Evolutionary conservation across 2,888 invertebrate genomes (phyloP), one percentile per base, ranked within the genome.

Genomic region (Tetragnatha montana): DNA sequence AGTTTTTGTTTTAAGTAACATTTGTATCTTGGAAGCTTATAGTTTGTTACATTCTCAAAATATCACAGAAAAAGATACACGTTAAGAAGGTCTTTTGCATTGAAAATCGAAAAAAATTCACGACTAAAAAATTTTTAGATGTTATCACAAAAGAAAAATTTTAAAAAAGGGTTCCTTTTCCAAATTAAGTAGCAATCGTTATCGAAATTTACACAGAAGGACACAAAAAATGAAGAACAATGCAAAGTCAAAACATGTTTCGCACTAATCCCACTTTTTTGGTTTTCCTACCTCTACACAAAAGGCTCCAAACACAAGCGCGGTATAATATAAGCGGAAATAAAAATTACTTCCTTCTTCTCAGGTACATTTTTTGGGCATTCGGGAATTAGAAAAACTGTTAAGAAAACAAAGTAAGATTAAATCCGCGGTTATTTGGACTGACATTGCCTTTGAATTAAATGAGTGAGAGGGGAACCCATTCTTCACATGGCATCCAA

Each of bases 401-500:
- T 17, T 17, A 10, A 60, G 60, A 60, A 35, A 35, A 60, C 60
- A 17, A 60, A 17, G 60, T 17, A 60, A 60, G 60, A 60, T 60
- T 60, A 60, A 60, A 17, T 60, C 10, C 60, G 60, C 12, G 12
- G 60, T 8, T 3, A 17, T 60, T 60, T 1, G 17, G 60, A 6
- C 14, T 12, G 17, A 60, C 60, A 17, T 17, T 17, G 19, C 3
- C 12, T 71, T 71, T 21, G 71, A 75, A 75, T 10, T 12, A 49
- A 47, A 8, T 70, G 14, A n/a, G 35, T 17, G 74, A n/a, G 73
- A 22, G 35, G 70, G 60, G 51, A 73, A 74, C 51, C 0, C 0
- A 21, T 17, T 22, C 17, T 71, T 74, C 22, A 71, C 51, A 19
- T 35, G n/a, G 74, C 73, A 35, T 74, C 73, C 47, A 74, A 82